Percentiles rank a stretch among this genome's conserved stretches.
These are phyloP conservation scores for Phortica variegata DNA, from an alignment of 1,140 invertebrate species.

Conservation along the genomic window DNA sequence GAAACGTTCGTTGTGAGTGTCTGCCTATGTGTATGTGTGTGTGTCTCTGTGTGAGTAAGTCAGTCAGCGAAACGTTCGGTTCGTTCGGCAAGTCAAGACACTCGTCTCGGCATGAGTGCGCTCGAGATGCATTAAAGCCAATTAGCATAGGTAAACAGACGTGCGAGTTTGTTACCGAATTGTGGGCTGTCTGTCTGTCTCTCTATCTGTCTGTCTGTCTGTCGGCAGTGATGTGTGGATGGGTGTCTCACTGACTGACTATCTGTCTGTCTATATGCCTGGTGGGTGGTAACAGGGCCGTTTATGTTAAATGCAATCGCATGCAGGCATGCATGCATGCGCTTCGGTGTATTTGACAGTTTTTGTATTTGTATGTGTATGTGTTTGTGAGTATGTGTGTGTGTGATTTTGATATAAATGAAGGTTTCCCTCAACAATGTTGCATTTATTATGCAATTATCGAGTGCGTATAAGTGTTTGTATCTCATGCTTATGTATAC, in stretches of 20 bases:
- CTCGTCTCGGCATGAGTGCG: constrained; percentile 5
- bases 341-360: constrained; percentile 1
- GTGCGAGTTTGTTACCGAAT: constrained; percentile 42
- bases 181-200: constrained; percentile 35
- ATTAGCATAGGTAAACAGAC: constrained; percentile 55
- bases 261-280: no score
- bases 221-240: no score
- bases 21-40: no score
- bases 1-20: no score
- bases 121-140: constrained; percentile 53
- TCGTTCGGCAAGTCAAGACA: no score
- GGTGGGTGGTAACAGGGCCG: no score
- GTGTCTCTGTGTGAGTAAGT: no score
- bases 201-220: no score
- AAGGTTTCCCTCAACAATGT: constrained; percentile 34
- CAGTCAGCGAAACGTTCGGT: no score
- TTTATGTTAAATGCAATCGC: constrained; percentile 5
- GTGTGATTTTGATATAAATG: constrained; percentile 25
- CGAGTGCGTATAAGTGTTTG: constrained; percentile 25
- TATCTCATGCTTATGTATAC: constrained; percentile 10
- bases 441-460: constrained; percentile 55
- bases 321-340: neutral
- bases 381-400: constrained; percentile 9
- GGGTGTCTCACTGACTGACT: constrained; percentile 15
- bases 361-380: constrained; percentile 37